Percentiles rank a stretch among this genome's conserved stretches.
These are phyloP conservation scores for Oreochromis grahami DNA, from an alignment of 2,797 vertebrate species.

Conservation along the genomic window DNA sequence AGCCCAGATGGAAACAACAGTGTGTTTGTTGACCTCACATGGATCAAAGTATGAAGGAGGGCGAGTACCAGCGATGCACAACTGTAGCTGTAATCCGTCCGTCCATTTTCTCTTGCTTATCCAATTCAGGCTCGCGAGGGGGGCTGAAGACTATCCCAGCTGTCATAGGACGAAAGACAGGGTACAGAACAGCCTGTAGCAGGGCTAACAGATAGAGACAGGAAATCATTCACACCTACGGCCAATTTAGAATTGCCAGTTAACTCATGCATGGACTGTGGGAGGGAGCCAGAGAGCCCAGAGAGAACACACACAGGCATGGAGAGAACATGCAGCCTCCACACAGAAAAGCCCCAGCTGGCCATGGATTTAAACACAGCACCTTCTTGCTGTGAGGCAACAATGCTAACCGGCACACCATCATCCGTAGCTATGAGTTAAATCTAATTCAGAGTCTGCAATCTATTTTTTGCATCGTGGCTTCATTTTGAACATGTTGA, in stretches of 20 bases:
- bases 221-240: background rate
- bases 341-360: background rate
- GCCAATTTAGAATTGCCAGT: background rate
- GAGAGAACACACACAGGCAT: background rate
- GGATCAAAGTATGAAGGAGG: background rate
- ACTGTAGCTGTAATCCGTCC: background rate
- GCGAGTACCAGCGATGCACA: background rate
- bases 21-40: slow-evolving; percentile 19
- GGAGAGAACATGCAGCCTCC: background rate
- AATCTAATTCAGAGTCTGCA: background rate
- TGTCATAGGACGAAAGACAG: background rate
- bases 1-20: slow-evolving; percentile 17
- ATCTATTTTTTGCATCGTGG: background rate
- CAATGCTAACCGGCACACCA: background rate
- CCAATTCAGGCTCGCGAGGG: background rate
- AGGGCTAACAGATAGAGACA: background rate
- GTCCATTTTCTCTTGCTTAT: background rate
- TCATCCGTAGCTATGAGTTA: background rate
- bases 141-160: background rate
- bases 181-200: background rate
- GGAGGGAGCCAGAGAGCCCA: background rate
- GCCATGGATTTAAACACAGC: background rate
- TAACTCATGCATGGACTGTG: background rate
- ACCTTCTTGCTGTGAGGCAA: background rate
- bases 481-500: background rate